Conservation (phyloP, 2,113 vertebrate genomes). For the Electrona antarctica region DNA sequence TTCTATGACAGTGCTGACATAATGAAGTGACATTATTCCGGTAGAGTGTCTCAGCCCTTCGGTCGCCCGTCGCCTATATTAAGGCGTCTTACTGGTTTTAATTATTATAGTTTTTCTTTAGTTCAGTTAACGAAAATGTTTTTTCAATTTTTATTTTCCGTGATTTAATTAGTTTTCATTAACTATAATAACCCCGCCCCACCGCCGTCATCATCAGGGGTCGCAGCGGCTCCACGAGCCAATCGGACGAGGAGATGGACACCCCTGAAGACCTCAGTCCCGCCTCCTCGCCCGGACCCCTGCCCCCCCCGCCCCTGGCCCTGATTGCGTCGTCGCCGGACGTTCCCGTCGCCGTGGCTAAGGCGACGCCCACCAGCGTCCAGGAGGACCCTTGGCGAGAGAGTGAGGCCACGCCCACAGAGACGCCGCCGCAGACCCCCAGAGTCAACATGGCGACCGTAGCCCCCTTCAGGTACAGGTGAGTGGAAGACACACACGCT, state of each 20-base stretch:
- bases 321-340: conserved; percentile 1
- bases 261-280: conserved; percentile 74
- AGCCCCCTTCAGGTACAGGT: conserved; percentile 79
- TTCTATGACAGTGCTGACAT: too few relatives aligned
- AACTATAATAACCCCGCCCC: neutral
- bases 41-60: too few relatives aligned
- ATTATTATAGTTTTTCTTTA: too few relatives aligned
- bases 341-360: conserved; percentile 21
- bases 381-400: conserved; percentile 12
- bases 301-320: conserved; percentile 22
- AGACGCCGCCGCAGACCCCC: conserved; percentile 33
- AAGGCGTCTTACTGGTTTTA: too few relatives aligned
- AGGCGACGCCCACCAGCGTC: neutral
- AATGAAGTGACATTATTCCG: too few relatives aligned
- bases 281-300: conserved; percentile 49
- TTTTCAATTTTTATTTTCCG: too few relatives aligned
- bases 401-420: conserved; percentile 32
- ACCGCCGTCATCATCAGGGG: conserved; percentile 18
- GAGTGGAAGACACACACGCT: conserved; percentile 4
- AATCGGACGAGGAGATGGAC: conserved; percentile 81
- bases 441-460: conserved; percentile 78
- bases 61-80: too few relatives aligned
- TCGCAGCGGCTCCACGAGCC: conserved; percentile 59
- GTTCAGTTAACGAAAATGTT: too few relatives aligned
- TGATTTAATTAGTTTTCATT: too few relatives aligned